These are phyloP conservation scores for Pelecanus crispus DNA, from an alignment of 2,113 vertebrate genomes.

Conservation along the genomic window DNA sequence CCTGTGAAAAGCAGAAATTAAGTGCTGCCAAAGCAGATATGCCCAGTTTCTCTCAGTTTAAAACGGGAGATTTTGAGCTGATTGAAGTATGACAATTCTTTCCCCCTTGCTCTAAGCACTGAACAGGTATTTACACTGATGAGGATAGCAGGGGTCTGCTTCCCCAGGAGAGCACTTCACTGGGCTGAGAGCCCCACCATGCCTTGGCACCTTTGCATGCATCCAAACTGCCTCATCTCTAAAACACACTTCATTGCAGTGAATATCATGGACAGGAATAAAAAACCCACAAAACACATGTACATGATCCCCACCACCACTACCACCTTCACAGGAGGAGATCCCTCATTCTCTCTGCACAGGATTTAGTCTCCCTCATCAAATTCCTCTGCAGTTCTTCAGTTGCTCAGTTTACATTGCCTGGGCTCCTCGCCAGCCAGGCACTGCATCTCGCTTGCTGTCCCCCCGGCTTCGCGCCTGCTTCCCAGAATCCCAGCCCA, in stretches of 20 bases:
- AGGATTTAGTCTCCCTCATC: not conserved
- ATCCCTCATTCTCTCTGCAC: not conserved
- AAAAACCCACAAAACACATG: not conserved
- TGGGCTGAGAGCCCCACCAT: not conserved
- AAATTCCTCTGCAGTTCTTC: not conserved
- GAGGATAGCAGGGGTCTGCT: not conserved
- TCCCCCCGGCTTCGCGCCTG: not conserved
- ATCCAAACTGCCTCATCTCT: not conserved
- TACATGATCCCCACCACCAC: not conserved
- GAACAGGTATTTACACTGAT: not conserved
- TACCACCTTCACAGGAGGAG: constrained; percentile 22
- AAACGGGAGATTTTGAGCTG: not conserved
- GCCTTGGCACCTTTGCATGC: not conserved
- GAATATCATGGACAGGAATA: not conserved
- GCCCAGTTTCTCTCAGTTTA: not conserved
- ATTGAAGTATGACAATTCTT: not conserved
- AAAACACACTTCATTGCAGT: not conserved
- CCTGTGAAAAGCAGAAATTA: not conserved
- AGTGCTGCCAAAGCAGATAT: not conserved
- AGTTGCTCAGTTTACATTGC: not conserved
- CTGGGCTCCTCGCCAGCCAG: constrained; percentile 21
- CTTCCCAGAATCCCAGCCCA: not conserved
- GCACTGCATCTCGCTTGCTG: not conserved
- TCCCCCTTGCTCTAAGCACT: not conserved
- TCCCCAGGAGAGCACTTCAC: not conserved